Evolutionary conservation across 2,113 vertebrate species (phyloP), one percentile per base, ranked within the genome.

Genomic region (Stigmatopora nigra): DNA sequence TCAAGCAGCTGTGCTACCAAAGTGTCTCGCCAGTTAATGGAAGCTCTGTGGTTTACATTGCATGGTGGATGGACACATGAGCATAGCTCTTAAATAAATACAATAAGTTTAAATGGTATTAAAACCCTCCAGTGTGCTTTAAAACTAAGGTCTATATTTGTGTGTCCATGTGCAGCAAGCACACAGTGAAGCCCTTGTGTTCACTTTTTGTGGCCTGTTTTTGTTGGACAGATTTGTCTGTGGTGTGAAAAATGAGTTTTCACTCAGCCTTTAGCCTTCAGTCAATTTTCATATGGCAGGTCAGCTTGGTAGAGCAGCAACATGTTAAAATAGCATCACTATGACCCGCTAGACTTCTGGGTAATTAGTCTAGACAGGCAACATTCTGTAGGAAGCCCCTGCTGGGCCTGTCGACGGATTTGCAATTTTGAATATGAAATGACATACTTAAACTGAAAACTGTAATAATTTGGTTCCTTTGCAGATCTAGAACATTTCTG

Each of bases 1-100:
- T 89, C 62, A 71, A 81, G 71, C 88, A 89, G 84, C 85, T 84
- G 84, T 75, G 75, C 66, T 67, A 53, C 66, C 36, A 12, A 31
- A 65, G 71, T 75, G 68, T 68, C 58, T 41, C 22, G 55, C 71
- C 69, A 70, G 61, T 44, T 60, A 35, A 44, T 46, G 66, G 68
- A 72, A 57, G 25, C 76, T 71, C 58, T 78, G 87, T 74, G 76
- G 78, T 86, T 87, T 83, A 72, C 77, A 79, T 76, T 48, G 73
- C 67, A 63, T 80, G 75, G 82, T 80, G 71, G 72, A 75, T 77
- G 78, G 80, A 83, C 84, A 79, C 72, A 8, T 49, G 58, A 78
- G 69, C 69, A 58, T 72, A 70, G 79, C 82, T 80, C 63, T 70
- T 55, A 35, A 72, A 67, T 77, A 83, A 83, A 84, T 75, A 83